These are phyloP conservation scores for Lagocephalus sceleratus DNA, from an alignment of 2,797 vertebrate species.

Conservation along the genomic window DNA sequence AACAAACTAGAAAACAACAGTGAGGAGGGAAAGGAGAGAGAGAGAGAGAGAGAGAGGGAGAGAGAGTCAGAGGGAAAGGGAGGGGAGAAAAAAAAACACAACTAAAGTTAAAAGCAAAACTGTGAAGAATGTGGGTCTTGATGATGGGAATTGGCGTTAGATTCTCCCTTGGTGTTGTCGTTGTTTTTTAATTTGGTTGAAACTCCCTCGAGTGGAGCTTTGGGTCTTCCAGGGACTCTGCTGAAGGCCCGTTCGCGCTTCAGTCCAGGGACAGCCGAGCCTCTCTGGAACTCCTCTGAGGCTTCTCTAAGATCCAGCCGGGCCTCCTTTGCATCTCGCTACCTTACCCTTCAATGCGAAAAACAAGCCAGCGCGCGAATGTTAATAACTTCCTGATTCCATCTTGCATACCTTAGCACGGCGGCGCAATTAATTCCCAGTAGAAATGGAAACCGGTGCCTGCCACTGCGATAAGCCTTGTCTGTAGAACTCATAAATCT, in stretches of 20 bases:
- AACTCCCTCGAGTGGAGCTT: slow-evolving; percentile 61
- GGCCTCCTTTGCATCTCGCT: slow-evolving; percentile 42
- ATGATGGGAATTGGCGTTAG: slow-evolving; percentile 76
- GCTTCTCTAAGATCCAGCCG: slow-evolving; percentile 50
- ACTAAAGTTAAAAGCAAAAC: slow-evolving; percentile 73
- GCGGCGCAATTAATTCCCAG: slow-evolving; percentile 56
- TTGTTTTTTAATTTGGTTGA: slow-evolving; percentile 78
- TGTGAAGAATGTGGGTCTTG: slow-evolving; percentile 74
- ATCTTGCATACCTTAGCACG: slow-evolving; percentile 38
- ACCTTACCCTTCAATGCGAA: slow-evolving; percentile 40
- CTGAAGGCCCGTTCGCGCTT: slow-evolving; percentile 29
- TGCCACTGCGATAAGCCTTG: slow-evolving; percentile 33
- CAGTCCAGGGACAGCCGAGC: slow-evolving; percentile 48
- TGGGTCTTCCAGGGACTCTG: slow-evolving; percentile 57
- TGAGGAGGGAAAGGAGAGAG: slow-evolving; percentile 57
- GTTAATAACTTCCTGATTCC: slow-evolving; percentile 65
- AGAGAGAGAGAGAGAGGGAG: slow-evolving; percentile 46
- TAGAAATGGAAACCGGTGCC: slow-evolving; percentile 48
- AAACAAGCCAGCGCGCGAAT: slow-evolving; percentile 43
- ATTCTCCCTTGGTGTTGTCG: slow-evolving; percentile 68
- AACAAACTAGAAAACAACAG: slow-evolving; percentile 84
- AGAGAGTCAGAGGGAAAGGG: slow-evolving; percentile 9
- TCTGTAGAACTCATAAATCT: slow-evolving; percentile 52
- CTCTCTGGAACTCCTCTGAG: slow-evolving; percentile 51
- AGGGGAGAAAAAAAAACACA: too few species aligned